These are phyloP conservation scores for Muntiacus muntjak DNA, from an alignment of 2,113 vertebrate species.

Conservation along the genomic window DNA sequence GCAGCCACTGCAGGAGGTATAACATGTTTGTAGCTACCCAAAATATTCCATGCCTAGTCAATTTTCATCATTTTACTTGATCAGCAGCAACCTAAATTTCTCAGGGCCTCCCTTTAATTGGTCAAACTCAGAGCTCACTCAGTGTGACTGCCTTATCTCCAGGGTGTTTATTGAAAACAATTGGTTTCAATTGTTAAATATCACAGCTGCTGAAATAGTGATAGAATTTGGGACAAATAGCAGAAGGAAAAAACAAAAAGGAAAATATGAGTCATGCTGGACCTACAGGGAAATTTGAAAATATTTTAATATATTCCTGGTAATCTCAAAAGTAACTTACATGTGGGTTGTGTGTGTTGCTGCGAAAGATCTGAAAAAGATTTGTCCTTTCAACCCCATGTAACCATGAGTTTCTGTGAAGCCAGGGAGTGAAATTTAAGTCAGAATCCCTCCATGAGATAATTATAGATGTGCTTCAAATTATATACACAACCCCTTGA, in stretches of 20 bases:
- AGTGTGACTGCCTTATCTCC: not conserved
- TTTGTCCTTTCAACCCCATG: not conserved
- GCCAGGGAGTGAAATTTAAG: not conserved
- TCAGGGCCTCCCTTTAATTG: not conserved
- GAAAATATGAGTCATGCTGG: not conserved
- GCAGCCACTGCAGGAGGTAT: not conserved
- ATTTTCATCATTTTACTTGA: not conserved
- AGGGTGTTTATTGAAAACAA: not conserved
- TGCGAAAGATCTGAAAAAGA: not conserved
- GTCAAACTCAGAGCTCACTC: not conserved
- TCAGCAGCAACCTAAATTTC: not conserved
- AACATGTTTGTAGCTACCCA: not conserved
- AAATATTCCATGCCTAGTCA: not conserved
- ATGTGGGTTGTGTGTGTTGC: not conserved
- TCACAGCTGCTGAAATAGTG: not conserved
- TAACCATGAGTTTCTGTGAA: not conserved
- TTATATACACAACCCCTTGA: not conserved
- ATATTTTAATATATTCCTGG: not conserved
- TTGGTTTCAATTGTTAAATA: not conserved
- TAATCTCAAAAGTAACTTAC: not conserved
- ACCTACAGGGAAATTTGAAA: not conserved
- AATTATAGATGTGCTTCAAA: not conserved
- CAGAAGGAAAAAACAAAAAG: accelerated
- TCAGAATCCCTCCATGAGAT: not conserved
- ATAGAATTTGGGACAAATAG: not conserved